A percentile compares a stretch with the other conserved stretches of the same genome.
Evolutionary conservation across 2,797 vertebrate genomes (phyloP).

Genomic region (Cyclopterus lumpus): DNA sequence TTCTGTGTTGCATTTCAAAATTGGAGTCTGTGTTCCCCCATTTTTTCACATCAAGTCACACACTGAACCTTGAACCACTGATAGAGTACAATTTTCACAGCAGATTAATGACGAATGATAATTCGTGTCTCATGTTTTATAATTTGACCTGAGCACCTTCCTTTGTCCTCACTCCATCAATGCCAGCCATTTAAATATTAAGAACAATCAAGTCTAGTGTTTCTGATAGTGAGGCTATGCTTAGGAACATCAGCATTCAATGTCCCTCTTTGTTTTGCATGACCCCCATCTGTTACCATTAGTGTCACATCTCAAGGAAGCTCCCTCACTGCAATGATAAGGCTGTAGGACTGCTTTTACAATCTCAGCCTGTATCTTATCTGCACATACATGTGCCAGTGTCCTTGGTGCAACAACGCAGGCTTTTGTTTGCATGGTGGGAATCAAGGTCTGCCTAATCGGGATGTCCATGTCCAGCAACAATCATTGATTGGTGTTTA

Average conservation of each 20-base stretch:
- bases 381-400: constrained; percentile 67
- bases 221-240: constrained; percentile 59
- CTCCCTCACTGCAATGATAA: constrained; percentile 74
- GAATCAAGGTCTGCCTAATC: constrained; percentile 68
- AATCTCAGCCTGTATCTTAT: constrained; percentile 63
- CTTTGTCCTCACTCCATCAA: constrained; percentile 52
- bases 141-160: constrained; percentile 40
- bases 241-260: constrained; percentile 78
- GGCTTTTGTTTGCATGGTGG: constrained; percentile 75
- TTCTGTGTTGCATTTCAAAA: constrained; percentile 29
- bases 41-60: constrained; percentile 1
- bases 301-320: constrained; percentile 79
- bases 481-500: constrained; percentile 56
- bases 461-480: constrained; percentile 48
- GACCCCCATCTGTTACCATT: constrained; percentile 78
- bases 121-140: constrained; percentile 37
- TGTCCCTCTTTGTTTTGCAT: constrained; percentile 80
- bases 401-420: constrained; percentile 71
- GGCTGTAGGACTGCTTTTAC: constrained; percentile 62
- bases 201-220: constrained; percentile 80
- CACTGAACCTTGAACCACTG: background rate
- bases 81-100: constrained; percentile 6
- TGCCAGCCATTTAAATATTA: constrained; percentile 68
- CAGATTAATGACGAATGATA: constrained; percentile 28
- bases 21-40: background rate